phyloP scores from a whole-genome alignment of 1,140 invertebrate species.

The Vanessa tameamea region DNA sequence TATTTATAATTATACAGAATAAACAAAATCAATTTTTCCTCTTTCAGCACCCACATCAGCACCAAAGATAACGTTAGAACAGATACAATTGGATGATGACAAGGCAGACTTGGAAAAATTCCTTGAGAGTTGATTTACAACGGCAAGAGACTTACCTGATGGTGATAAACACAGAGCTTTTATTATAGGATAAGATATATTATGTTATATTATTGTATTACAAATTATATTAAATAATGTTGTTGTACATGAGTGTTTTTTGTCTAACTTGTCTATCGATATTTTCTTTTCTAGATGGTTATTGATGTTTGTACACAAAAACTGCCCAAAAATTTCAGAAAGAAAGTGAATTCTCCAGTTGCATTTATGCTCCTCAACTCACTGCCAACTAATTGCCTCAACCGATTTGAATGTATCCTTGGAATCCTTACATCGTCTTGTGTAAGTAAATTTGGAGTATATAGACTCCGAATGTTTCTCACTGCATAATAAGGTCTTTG shows the following conservation, averaged over 20 bases:
- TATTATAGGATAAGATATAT: conserved; percentile 27
- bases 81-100: conserved; percentile 68
- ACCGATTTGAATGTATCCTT: too few relatives aligned
- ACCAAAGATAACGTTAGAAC: conserved; percentile 62
- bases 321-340: too few relatives aligned
- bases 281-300: neutral
- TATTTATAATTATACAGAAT: too few relatives aligned
- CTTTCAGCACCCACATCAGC: conserved; percentile 42
- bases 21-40: too few relatives aligned
- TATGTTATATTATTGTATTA: conserved; percentile 17
- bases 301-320: too few relatives aligned
- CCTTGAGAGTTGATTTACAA: conserved; percentile 59
- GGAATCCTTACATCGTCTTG: too few relatives aligned
- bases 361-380: too few relatives aligned
- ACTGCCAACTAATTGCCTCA: too few relatives aligned
- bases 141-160: conserved; percentile 13
- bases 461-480: too few relatives aligned
- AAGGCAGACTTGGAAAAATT: conserved; percentile 65
- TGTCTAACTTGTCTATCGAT: neutral
- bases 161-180: conserved; percentile 31
- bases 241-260: neutral
- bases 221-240: conserved; percentile 19
- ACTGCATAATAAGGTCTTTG: too few relatives aligned
- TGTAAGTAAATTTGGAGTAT: too few relatives aligned
- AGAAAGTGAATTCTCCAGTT: too few relatives aligned